Evolutionary conservation across 1,140 invertebrate genomes (phyloP).

Genomic region (Laodelphax striatellus): DNA sequence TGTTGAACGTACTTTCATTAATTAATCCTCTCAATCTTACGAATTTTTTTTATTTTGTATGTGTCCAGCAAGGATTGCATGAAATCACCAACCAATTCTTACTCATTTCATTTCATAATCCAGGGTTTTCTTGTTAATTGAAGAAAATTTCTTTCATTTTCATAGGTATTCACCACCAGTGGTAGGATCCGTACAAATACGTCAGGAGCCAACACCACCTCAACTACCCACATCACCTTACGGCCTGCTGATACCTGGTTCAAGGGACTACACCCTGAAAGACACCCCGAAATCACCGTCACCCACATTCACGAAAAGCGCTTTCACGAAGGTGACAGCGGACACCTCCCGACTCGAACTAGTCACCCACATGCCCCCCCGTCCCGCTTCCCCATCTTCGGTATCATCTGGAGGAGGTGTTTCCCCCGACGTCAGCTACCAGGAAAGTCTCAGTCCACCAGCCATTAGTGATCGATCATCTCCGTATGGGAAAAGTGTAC

Average conservation of each 20-base stretch:
- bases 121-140: too few species aligned
- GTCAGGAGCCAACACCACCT: conserved; percentile 18
- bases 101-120: too few species aligned
- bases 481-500: background rate
- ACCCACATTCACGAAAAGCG: conserved; percentile 41
- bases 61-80: too few species aligned
- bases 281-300: background rate
- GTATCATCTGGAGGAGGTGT: conserved; percentile 40
- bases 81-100: too few species aligned
- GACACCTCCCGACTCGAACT: conserved; percentile 30
- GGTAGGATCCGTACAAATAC: conserved; percentile 14
- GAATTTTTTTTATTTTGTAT: too few species aligned
- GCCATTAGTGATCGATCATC: conserved; percentile 26
- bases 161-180: conserved; percentile 30
- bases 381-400: conserved; percentile 23
- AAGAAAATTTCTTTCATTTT: too few species aligned
- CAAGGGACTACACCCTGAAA: background rate
- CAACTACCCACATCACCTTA: conserved; percentile 22
- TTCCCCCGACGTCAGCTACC: conserved; percentile 61
- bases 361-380: conserved; percentile 29
- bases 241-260: conserved; percentile 14
- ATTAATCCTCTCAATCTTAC: too few species aligned
- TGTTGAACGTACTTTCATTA: too few species aligned
- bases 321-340: conserved; percentile 62
- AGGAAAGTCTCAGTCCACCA: conserved; percentile 63